Conservation (phyloP, 2,888 invertebrate species). For the Hedychridium roseum region DNA sequence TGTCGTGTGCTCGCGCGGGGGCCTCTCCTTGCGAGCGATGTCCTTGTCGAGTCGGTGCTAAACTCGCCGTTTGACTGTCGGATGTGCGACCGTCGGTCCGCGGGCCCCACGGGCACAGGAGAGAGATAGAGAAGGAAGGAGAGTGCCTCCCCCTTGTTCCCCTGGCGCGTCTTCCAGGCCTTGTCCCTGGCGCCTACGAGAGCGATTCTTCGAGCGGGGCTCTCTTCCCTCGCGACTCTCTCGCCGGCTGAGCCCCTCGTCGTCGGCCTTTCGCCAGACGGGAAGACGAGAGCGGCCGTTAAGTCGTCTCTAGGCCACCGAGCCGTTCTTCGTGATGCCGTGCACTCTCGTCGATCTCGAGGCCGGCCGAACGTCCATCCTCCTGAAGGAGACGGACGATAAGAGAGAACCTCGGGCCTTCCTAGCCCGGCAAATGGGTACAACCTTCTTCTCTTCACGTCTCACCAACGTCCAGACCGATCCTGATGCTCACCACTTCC, state of each 20-base stretch:
- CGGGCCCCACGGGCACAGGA: no score
- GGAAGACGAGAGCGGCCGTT: no score
- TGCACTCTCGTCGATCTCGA: conserved; percentile 30
- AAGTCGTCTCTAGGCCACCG: conserved; percentile 24
- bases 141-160: conserved; percentile 1
- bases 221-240: conserved; percentile 2
- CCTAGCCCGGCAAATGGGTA: no score
- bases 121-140: no score
- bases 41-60: conserved; percentile 45
- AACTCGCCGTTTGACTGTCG: conserved; percentile 36
- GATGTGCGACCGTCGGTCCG: conserved; percentile 31
- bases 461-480: no score
- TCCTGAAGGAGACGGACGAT: conserved; percentile 16
- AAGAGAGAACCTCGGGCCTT: no score
- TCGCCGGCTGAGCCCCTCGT: neutral
- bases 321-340: conserved; percentile 22
- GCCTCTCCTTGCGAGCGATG: conserved; percentile 46
- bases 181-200: conserved; percentile 9
- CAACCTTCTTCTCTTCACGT: no score
- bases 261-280: no score
- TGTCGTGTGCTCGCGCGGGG: conserved; percentile 40
- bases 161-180: conserved; percentile 16
- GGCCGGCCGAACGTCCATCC: conserved; percentile 42
- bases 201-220: conserved; percentile 5
- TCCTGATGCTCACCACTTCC: no score